Evolutionary conservation across 2,797 vertebrate species (phyloP).

Genomic region (Spinus olivaceus): DNA sequence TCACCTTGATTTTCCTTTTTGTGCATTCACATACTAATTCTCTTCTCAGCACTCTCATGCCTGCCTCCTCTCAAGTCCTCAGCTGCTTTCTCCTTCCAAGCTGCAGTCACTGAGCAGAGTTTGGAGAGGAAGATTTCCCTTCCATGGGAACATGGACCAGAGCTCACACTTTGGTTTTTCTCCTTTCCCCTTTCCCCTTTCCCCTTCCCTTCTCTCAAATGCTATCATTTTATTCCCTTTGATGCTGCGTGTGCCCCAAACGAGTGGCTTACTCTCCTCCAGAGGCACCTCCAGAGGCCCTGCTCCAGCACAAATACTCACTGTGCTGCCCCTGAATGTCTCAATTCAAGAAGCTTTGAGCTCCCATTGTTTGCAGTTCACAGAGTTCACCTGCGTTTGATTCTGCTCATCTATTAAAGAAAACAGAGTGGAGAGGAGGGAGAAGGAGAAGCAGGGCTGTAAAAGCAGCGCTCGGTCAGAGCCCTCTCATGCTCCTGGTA

Average conservation of each 20-base stretch:
- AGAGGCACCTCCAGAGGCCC: neutral
- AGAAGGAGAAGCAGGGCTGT: neutral
- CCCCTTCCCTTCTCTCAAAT: no score
- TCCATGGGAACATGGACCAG: neutral
- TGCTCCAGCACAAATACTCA: neutral
- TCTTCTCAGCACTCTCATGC: neutral
- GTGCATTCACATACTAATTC: neutral
- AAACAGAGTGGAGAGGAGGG: slow-evolving; percentile 28
- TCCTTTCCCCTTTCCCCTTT: neutral
- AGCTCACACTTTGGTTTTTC: neutral
- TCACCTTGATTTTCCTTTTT: neutral
- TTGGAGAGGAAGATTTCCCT: neutral
- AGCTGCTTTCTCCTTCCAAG: neutral
- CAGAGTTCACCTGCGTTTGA: slow-evolving; percentile 59
- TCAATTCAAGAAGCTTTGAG: slow-evolving; percentile 36
- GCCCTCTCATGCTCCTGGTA: neutral
- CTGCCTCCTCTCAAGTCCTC: neutral
- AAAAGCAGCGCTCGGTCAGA: slow-evolving; percentile 18
- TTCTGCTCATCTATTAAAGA: slow-evolving; percentile 51
- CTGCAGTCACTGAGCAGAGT: neutral
- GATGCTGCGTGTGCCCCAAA: neutral
- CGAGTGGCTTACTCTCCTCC: neutral
- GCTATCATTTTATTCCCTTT: neutral
- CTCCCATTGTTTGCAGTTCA: slow-evolving; percentile 54
- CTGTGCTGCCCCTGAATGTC: neutral